A percentile compares a stretch with the other conserved stretches of the same genome.
Conservation (phyloP, 2,888 invertebrate genomes). For the Trimorus sp. region DNA sequence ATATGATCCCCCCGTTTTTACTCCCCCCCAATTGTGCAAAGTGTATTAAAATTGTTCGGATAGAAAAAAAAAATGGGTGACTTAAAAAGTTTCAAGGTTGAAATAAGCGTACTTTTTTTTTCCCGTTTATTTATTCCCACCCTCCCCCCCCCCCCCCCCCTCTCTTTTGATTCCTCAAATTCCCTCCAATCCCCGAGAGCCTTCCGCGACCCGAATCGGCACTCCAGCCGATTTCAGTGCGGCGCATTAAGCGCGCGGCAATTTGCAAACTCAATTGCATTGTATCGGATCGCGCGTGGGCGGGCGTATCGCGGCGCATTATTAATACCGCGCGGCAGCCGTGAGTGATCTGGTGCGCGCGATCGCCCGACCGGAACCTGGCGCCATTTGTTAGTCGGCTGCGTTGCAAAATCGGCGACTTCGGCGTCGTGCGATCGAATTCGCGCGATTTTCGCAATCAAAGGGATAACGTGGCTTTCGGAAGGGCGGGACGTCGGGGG, state of each 20-base stretch:
- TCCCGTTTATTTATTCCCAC: too few relatives aligned
- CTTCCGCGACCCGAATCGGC: too few relatives aligned
- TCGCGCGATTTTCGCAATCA: constrained; percentile 6
- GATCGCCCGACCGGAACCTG: constrained; percentile 55
- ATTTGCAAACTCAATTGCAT: constrained; percentile 56
- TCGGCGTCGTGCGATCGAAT: constrained; percentile 1
- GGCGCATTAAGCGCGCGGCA: constrained; percentile 20
- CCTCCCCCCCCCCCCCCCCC: too few relatives aligned
- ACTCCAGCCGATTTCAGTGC: neutral
- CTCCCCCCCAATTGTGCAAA: too few relatives aligned
- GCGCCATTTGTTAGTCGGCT: constrained; percentile 48
- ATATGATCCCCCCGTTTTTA: too few relatives aligned
- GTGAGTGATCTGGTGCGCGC: constrained; percentile 61
- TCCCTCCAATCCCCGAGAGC: too few relatives aligned
- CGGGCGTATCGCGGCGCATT: constrained; percentile 42
- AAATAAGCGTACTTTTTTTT: too few relatives aligned
- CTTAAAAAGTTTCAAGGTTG: too few relatives aligned
- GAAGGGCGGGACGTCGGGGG: too few relatives aligned
- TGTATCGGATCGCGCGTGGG: constrained; percentile 30
- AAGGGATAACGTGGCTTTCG: neutral
- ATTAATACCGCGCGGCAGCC: constrained; percentile 48
- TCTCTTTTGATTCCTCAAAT: too few relatives aligned
- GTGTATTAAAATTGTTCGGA: too few relatives aligned
- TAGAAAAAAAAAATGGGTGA: too few relatives aligned
- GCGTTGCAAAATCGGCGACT: constrained; percentile 44